phyloP scores from a whole-genome alignment of 2,113 vertebrate species.

The Poicephalus meyeri region DNA sequence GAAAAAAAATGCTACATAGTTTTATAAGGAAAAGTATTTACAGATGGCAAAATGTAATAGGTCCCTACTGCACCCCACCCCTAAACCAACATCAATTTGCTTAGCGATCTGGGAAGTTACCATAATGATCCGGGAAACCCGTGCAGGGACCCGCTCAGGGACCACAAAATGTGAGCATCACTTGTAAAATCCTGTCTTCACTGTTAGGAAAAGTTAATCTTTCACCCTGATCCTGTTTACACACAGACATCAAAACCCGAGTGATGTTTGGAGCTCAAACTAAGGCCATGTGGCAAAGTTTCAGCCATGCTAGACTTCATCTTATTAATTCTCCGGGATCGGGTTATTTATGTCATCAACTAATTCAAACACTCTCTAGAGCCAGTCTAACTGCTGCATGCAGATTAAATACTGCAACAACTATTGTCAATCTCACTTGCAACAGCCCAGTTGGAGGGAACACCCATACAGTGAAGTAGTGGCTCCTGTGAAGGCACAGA shows the following conservation, averaged over 20 bases:
- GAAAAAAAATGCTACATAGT: background rate
- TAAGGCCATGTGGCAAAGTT: background rate
- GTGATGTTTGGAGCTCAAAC: background rate
- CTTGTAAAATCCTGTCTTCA: background rate
- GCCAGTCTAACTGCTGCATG: background rate
- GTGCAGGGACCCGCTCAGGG: too few relatives aligned
- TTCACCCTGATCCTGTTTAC: background rate
- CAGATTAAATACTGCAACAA: background rate
- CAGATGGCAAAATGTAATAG: background rate
- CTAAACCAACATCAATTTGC: background rate
- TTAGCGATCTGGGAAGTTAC: background rate
- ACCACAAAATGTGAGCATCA: background rate
- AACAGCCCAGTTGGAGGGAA: background rate
- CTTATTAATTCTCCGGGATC: background rate
- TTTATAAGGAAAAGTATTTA: background rate
- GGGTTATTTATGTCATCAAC: background rate
- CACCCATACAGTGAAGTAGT: rapidly evolving
- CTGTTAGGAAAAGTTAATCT: background rate
- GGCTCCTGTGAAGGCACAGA: background rate
- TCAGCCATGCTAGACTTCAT: background rate
- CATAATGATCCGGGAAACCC: background rate
- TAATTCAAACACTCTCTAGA: background rate
- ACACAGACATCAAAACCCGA: background rate
- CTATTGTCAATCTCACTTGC: background rate
- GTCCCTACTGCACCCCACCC: background rate